phyloP scores from a whole-genome alignment of 2,888 invertebrate species.

The Steinernema hermaphroditum region DNA sequence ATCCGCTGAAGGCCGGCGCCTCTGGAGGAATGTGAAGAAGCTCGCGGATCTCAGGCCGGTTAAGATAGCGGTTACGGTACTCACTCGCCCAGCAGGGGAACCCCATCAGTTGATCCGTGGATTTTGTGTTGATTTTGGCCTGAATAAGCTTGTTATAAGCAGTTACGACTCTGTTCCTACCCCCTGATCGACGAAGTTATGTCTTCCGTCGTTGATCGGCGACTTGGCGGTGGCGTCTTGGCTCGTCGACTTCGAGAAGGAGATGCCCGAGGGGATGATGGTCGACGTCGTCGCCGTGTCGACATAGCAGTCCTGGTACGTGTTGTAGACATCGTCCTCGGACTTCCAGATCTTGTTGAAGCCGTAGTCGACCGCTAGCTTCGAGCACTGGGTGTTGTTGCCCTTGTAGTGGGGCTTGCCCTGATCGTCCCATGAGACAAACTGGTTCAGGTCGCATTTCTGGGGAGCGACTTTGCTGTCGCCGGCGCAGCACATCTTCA shows the following conservation, averaged over 20 bases:
- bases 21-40: constrained; percentile 49
- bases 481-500: background rate
- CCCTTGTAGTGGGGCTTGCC: constrained; percentile 26
- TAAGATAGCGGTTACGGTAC: constrained; percentile 41
- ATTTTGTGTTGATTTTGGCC: constrained; percentile 50
- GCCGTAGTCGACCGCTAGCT: constrained; percentile 38
- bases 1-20: constrained; percentile 32
- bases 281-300: constrained; percentile 32
- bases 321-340: constrained; percentile 55
- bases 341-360: constrained; percentile 6
- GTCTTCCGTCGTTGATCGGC: constrained; percentile 14
- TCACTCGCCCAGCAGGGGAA: constrained; percentile 46
- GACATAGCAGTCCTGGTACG: constrained; percentile 52
- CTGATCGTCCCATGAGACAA: constrained; percentile 47
- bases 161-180: background rate
- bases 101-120: constrained; percentile 52
- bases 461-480: background rate
- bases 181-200: constrained; percentile 6
- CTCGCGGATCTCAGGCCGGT: constrained; percentile 43
- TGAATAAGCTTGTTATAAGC: constrained; percentile 29
- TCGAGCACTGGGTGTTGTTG: constrained; percentile 25
- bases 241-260: background rate
- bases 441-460: constrained; percentile 42
- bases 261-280: constrained; percentile 30
- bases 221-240: background rate